These are phyloP conservation scores for human (Homo sapiens) DNA, from an alignment of 2,113 vertebrate species.

Conservation along the genomic window GRCh38 chr7:141944001-141944500, in stretches of 20 bases:
- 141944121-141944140: neutral
- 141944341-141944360: neutral
- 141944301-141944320: neutral
- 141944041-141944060: neutral
- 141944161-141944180: neutral
- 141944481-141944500: neutral
- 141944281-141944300: neutral
- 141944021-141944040: neutral
- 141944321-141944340: neutral
- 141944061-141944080: neutral
- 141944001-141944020: neutral
- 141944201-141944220: neutral
- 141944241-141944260: neutral
- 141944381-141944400: neutral
- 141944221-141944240: neutral
- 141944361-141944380: neutral
- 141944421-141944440: neutral
- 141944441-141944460: neutral
- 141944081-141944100: neutral
- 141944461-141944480: neutral
- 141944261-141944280: neutral
- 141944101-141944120: constrained; percentile 29
- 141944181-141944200: neutral
- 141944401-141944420: neutral
- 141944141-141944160: neutral